These are phyloP conservation scores for Drosophila navojoa DNA, from an alignment of 1,140 invertebrate genomes.

Conservation along the genomic window DNA sequence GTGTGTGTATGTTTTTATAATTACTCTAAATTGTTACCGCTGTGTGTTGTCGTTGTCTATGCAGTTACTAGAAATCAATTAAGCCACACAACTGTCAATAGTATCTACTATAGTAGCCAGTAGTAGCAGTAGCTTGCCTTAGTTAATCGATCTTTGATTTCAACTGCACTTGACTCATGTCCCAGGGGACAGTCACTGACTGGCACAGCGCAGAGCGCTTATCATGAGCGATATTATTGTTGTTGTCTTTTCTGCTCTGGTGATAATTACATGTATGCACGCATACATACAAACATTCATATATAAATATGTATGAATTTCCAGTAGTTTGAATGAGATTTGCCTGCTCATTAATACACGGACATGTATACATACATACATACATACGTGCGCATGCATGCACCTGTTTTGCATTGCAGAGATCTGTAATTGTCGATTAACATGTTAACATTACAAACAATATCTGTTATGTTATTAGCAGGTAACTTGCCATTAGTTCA, in stretches of 20 bases:
- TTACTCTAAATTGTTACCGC: conserved; percentile 5
- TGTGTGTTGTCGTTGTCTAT: not conserved
- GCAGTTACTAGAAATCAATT: conserved; percentile 36
- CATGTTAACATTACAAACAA: conserved; percentile 4
- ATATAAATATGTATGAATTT: too few relatives aligned
- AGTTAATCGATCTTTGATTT: conserved; percentile 29
- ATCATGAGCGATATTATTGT: conserved; percentile 21
- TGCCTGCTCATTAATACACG: not conserved
- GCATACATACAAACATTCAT: too few relatives aligned
- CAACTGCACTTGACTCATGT: conserved; percentile 5
- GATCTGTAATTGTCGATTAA: conserved; percentile 17
- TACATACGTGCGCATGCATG: not conserved
- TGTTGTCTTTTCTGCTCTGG: not conserved
- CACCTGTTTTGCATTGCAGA: not conserved
- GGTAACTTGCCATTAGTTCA: too few relatives aligned
- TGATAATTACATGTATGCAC: conserved; percentile 14
- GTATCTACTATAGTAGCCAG: not conserved
- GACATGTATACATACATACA: not conserved
- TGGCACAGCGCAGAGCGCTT: conserved; percentile 29
- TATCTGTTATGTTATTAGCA: too few relatives aligned
- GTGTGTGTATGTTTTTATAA: conserved; percentile 1
- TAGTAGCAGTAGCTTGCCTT: not conserved
- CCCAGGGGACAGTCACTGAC: conserved; percentile 17
- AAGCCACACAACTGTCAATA: not conserved
- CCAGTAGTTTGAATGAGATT: not conserved